phyloP scores from a whole-genome alignment of 2,888 invertebrate genomes.

The Tetrapedia diversipes region DNA sequence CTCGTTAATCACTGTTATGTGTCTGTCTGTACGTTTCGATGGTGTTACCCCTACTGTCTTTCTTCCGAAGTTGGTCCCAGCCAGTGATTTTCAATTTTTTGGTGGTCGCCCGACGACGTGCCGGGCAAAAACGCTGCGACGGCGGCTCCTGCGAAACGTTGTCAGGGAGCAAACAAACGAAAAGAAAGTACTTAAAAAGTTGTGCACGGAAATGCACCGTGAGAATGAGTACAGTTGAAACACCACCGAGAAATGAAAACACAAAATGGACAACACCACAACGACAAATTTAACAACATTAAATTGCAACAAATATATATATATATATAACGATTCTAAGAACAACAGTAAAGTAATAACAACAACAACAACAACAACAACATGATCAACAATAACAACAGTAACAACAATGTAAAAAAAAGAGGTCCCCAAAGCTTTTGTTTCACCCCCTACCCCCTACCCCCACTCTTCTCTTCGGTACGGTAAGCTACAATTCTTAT shows the following conservation, averaged over 20 bases:
- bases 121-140: background rate
- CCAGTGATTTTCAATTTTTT: slow-evolving; percentile 64
- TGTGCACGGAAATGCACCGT: too few relatives aligned
- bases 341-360: slow-evolving; percentile 64
- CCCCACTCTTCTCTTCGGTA: slow-evolving; percentile 71
- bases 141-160: background rate
- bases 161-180: background rate
- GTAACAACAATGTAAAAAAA: slow-evolving; percentile 36
- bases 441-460: too few relatives aligned
- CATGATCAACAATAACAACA: slow-evolving; percentile 56
- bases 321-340: slow-evolving; percentile 40
- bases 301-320: slow-evolving; percentile 46
- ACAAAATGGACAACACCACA: slow-evolving; percentile 63
- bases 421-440: slow-evolving; percentile 44
- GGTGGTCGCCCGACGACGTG: slow-evolving; percentile 46
- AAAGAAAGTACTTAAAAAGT: too few relatives aligned
- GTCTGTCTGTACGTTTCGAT: slow-evolving; percentile 66
- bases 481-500: slow-evolving; percentile 75
- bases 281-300: slow-evolving; percentile 49
- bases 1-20: slow-evolving; percentile 65
- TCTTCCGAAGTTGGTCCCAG: slow-evolving; percentile 75
- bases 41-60: slow-evolving; percentile 45
- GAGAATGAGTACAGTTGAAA: background rate
- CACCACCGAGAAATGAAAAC: slow-evolving; percentile 69
- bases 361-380: slow-evolving; percentile 55